A percentile compares a stretch with the other conserved stretches of the same genome.
phyloP scores from a whole-genome alignment of 1,140 invertebrate species.

The Drosophila mojavensis region DNA sequence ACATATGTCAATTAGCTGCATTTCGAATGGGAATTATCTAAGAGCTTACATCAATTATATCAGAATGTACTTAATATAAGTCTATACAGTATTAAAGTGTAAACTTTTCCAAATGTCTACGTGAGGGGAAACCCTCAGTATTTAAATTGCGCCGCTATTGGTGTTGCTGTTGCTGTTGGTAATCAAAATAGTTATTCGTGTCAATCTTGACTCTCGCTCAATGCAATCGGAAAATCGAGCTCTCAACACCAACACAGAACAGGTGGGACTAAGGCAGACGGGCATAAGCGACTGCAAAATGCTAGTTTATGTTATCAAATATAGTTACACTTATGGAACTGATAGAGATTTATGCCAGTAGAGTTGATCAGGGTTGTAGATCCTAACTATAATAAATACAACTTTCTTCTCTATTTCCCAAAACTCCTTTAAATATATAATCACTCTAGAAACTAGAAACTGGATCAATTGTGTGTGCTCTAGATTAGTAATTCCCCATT shows the following conservation, averaged over 20 bases:
- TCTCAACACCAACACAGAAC: conserved; percentile 34
- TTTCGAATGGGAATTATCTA: background rate
- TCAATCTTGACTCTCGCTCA: conserved; percentile 50
- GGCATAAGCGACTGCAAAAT: too few species aligned
- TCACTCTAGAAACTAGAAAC: too few species aligned
- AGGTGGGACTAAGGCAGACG: too few species aligned
- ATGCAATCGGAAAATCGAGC: conserved; percentile 46
- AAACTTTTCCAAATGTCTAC: conserved; percentile 24
- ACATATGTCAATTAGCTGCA: background rate
- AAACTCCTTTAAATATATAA: too few species aligned
- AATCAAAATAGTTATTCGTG: conserved; percentile 61
- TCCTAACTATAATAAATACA: too few species aligned
- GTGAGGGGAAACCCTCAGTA: background rate
- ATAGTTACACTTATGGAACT: too few species aligned
- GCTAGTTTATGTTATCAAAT: too few species aligned
- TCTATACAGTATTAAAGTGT: background rate
- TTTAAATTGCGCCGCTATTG: background rate
- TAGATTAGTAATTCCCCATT: too few species aligned
- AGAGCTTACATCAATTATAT: background rate
- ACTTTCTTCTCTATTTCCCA: too few species aligned
- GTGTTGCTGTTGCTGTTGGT: background rate
- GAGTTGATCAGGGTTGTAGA: too few species aligned
- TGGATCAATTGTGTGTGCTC: too few species aligned
- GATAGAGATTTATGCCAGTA: too few species aligned
- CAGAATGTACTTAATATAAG: background rate